Base-by-base conservation (phyloP, 2,888 invertebrate species). In the Drosophila lacicola region DNA sequence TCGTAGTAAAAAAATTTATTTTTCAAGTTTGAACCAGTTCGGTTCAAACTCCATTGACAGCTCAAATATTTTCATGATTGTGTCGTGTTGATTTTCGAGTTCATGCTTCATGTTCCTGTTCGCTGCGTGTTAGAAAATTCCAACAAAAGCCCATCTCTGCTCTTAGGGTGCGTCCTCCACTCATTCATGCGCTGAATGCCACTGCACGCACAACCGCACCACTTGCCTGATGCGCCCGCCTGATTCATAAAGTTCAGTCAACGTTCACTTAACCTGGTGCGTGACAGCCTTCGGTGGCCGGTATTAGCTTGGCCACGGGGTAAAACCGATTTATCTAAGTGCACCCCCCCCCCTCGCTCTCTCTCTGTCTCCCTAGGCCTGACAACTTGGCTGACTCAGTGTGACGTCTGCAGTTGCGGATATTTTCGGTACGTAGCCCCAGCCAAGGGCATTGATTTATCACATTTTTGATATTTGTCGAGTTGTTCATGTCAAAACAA, bases 261-360 rank as follows among this genome's bases (percentile, higher is more conserved):
- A 57, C 37, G 62, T n/a, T n/a, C 78, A 72, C 57, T 70, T 82
- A 49, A 58, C 62, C 39, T 34, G 67, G 71, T 74, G 80, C 80
- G 80, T 85, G 86, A 54, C 57, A 82, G 60, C 83, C 83, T 88
- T 88, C 83, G 47, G 3, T 25, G 36, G 65, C 51, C 74, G 60
- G 74, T 74, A 82, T 77, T 50, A 66, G 66, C 63, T 69, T 47
- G 49, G 51, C 63, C 39, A 50, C 53, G 83, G 83, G 83, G 83
- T 80, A 82, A 82, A 83, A 68, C 83, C 83, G 57, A 53, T 69
- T 19, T 54, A n/a, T 36, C 54, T 33, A 61, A 25, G 67, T 49
- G 39, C 47, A 39, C 37, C 25, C 36, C 36, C n/a, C 36, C 3
- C 4, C 6, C 37, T 4, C 4, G 25, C 25, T 10, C 2, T 3